phyloP scores from a whole-genome alignment of 2,888 invertebrate genomes.

The Willowsia nigromaculata region DNA sequence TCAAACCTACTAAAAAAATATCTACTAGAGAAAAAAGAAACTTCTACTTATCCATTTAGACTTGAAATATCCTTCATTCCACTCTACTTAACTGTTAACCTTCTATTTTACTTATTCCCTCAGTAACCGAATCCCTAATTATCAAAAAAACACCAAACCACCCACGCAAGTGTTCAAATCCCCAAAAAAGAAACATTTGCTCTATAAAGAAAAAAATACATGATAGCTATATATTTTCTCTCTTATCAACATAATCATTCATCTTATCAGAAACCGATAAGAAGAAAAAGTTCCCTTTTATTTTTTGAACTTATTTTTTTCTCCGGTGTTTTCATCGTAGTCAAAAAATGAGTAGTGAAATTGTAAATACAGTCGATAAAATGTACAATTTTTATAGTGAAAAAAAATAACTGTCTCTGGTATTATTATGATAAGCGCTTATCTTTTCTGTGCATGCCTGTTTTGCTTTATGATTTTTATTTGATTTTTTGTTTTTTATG shows the following conservation, averaged over 20 bases:
- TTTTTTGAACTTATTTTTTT: too few relatives aligned
- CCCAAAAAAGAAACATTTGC: constrained; percentile 45
- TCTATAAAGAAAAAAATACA: background rate
- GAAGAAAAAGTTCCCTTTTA: too few relatives aligned
- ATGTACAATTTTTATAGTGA: background rate
- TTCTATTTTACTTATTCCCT: too few relatives aligned
- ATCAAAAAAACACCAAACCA: too few relatives aligned
- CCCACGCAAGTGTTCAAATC: constrained; percentile 58
- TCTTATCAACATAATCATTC: background rate
- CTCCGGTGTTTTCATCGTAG: too few relatives aligned
- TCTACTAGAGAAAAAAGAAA: background rate
- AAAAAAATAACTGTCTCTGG: background rate
- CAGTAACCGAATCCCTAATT: too few relatives aligned
- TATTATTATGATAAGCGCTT: background rate
- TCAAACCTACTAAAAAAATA: constrained; percentile 75
- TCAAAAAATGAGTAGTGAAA: too few relatives aligned
- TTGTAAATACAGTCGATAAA: too few relatives aligned
- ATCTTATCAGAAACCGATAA: too few relatives aligned
- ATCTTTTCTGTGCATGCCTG: background rate
- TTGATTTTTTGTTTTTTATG: background rate
- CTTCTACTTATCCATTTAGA: background rate
- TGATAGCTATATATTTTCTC: background rate
- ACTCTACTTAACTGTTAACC: background rate
- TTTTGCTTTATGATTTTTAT: background rate
- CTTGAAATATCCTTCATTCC: background rate